Conservation (phyloP, 2,888 invertebrate species). For the Nysson spinosus region DNA sequence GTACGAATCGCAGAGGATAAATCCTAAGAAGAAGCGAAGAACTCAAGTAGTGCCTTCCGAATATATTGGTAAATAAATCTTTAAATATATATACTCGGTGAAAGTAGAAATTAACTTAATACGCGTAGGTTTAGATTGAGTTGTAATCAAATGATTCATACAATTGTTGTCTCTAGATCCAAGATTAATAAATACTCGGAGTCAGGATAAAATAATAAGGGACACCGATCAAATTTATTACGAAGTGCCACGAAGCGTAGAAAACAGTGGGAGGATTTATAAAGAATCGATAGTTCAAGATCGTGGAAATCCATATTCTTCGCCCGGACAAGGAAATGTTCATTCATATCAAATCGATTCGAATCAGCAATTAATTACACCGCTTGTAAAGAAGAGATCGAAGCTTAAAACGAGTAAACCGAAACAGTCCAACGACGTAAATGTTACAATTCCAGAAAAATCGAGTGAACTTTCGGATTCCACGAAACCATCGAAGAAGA, state of each 20-base stretch:
- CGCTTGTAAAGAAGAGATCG: not conserved
- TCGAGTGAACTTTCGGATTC: not conserved
- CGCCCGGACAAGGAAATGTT: not conserved
- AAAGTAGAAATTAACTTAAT: not conserved
- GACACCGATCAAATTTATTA: not conserved
- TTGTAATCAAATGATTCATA: too few relatives aligned
- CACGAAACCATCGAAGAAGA: conserved; percentile 3
- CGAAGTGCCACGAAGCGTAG: conserved; percentile 6
- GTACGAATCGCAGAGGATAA: conserved; percentile 68
- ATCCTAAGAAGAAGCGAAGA: conserved; percentile 16
- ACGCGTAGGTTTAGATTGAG: too few relatives aligned
- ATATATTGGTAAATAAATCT: conserved; percentile 10
- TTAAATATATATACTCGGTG: not conserved
- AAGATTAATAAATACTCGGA: not conserved
- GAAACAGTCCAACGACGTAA: not conserved
- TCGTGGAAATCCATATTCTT: not conserved
- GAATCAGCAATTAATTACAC: not conserved
- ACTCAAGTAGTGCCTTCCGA: not conserved
- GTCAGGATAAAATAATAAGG: not conserved
- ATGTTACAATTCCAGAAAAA: not conserved
- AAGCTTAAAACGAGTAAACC: not conserved
- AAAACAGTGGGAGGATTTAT: conserved; percentile 3
- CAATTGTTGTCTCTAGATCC: not conserved
- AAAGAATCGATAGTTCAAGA: not conserved
- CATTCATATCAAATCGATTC: not conserved